Evolutionary conservation across 2,888 invertebrate species (phyloP), one percentile per base, ranked within the genome.

Genomic region (Sphecodes monilicornis): DNA sequence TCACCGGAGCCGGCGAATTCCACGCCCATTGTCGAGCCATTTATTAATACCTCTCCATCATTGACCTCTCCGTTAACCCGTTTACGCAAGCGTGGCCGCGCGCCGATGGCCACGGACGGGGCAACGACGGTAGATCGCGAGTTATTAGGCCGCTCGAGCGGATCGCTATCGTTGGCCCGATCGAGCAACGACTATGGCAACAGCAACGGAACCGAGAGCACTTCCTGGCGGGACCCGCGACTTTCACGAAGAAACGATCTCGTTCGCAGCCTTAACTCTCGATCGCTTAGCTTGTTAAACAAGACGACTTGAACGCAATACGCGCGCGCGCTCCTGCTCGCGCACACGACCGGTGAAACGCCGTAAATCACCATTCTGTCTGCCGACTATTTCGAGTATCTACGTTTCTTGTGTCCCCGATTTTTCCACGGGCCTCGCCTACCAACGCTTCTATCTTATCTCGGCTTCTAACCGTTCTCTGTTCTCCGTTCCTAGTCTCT

Each of bases 21-120:
- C 89, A 84, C 88, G 82, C 86, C 86, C 88, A 87, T 89, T 89
- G 90, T 89, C 88, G 74, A 82, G 90, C 77, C 79, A 88, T 89
- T 89, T 89, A 88, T 89, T 89, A 89, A 89, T 89, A 89, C 84
- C 88, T 76, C 86, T 72, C 82, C 88, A 83, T 88, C 88, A 84
- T 88, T 90, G 88, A 90, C 89, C 88, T 84, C 81, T 88, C 90
- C 86, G 84, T 89, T 90, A 88, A 90, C 88, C 86, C 88, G 77
- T 88, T 90, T 90, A 88, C 88, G 90, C 88, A 87, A 87, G 82
- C 89, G 66, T 43, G 69, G 39, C 64, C 74, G 80, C 54, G 54
- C 73, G 80, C 26, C 74, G 85, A 83, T 69, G 79, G 70, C 74
- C 75, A 76, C 32, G 64, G 41, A 50, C 70, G 39, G 32, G 36